These are phyloP conservation scores for Passer montanus DNA, from an alignment of 2,113 vertebrate genomes.

Conservation along the genomic window DNA sequence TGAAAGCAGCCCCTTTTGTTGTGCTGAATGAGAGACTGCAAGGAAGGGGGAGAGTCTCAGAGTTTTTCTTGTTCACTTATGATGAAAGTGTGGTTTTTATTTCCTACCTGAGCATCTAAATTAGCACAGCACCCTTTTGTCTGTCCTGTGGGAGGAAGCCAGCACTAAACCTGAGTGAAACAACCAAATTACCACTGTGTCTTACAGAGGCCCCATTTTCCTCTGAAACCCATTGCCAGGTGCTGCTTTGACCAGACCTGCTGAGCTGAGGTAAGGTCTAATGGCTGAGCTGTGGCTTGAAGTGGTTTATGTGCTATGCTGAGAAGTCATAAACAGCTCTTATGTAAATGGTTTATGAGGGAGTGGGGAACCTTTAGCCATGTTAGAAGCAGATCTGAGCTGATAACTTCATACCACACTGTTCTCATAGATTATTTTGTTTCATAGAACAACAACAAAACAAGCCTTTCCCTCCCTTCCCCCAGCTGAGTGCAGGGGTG, in stretches of 20 bases:
- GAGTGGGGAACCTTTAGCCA: conserved; percentile 29
- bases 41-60: rapidly evolving
- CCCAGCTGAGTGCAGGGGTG: neutral
- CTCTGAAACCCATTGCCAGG: neutral
- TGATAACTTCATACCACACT: conserved; percentile 36
- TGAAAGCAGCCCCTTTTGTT: neutral
- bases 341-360: conserved; percentile 52
- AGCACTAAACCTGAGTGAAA: neutral
- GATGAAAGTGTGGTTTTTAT: neutral
- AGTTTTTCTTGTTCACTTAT: neutral
- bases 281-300: neutral
- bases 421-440: conserved; percentile 51
- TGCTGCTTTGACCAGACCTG: neutral
- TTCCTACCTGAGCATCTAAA: neutral
- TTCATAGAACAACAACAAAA: conserved; percentile 2
- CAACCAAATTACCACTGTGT: neutral
- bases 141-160: neutral
- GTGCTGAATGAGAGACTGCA: neutral
- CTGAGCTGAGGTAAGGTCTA: neutral
- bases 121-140: neutral
- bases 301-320: conserved; percentile 29
- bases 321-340: conserved; percentile 56
- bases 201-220: neutral
- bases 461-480: neutral
- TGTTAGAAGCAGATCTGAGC: neutral